phyloP scores from a whole-genome alignment of 2,113 vertebrate genomes.

The Halcyon senegalensis region DNA sequence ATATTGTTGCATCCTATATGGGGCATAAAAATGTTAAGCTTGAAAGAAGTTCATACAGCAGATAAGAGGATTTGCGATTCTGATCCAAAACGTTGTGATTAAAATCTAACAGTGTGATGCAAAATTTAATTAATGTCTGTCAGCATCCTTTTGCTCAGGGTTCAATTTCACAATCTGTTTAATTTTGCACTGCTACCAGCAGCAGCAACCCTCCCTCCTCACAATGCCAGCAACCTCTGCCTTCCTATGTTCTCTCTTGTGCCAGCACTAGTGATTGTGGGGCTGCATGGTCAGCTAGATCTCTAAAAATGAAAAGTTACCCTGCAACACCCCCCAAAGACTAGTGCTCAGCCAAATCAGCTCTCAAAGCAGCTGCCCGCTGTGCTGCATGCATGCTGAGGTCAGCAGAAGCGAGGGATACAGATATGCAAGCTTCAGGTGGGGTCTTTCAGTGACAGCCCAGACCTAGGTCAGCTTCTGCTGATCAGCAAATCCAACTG shows the following conservation, averaged over 20 bases:
- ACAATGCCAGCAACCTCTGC: background rate
- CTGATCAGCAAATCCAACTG: constrained; percentile 31
- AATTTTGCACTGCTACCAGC: background rate
- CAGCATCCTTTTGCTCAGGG: constrained; percentile 6
- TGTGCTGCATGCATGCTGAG: constrained; percentile 31
- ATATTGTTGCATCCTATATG: constrained; percentile 61
- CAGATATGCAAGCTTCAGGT: background rate
- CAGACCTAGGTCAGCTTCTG: constrained; percentile 29
- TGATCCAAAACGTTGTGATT: constrained; percentile 49
- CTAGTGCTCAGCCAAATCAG: constrained; percentile 29
- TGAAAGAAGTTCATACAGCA: constrained; percentile 22
- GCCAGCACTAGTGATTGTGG: background rate
- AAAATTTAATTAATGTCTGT: constrained; percentile 27
- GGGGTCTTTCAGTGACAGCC: background rate
- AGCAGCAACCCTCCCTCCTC: background rate
- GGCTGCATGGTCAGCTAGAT: constrained; percentile 42
- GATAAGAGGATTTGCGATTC: constrained; percentile 63
- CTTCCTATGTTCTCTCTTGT: background rate
- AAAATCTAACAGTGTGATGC: constrained; percentile 58
- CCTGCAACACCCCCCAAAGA: background rate
- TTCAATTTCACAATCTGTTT: constrained; percentile 30
- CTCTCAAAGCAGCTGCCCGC: constrained; percentile 44
- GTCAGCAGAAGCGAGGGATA: constrained; percentile 18
- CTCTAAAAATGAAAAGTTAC: constrained; percentile 28
- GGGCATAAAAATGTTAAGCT: constrained; percentile 59